Base-by-base conservation (phyloP, 2,113 vertebrate genomes). In the Naja naja region DNA sequence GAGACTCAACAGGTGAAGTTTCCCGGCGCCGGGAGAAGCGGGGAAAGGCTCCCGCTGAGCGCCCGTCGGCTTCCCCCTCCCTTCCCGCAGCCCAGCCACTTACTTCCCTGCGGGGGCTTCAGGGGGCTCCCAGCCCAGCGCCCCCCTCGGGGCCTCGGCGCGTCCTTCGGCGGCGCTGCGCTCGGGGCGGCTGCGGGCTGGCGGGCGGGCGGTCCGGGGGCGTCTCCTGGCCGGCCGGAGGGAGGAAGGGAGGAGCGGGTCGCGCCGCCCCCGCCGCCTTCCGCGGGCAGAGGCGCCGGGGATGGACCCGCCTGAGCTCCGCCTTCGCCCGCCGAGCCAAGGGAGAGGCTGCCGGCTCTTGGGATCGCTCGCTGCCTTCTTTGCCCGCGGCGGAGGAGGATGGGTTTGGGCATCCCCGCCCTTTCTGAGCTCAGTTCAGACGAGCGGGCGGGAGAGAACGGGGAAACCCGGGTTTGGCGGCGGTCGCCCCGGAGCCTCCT, bases 31-130 rank as follows among this genome's bases (percentile, higher is more conserved):
- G 30, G 64, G 64, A 5, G 0, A 34, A 64, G 27, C 10, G n/a
- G 30, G 5, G 0, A 2, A 1, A 0, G 9, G 10, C 27, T 11
- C 58, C 10, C 25, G 58, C 8, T 3, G 58, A 9, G 25, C 25
- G 25, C 11, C 25, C 58, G 2, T 53, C 2, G 53, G 54, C 12
- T 5, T 0, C 30, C 64, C 30, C 64, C 1, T 1, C 25, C 64
- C 64, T 5, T 18, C 5, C n/a, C 16, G 5, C 30, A 1, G 4
- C n/a, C 12, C 69, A 1, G n/a, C 5, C 16, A 20, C 64, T 69
- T n/a, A 69, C 64, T 16, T 69, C 64, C 30, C 64, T 5, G 4
- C 30, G 64, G 64, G 60, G 69, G 69, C 69, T 81, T 39, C 69
- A 5, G n/a, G n/a, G 69, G 58, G 60, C 12, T 69, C n/a, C 16